Conservation (phyloP, 2,888 invertebrate genomes). For the Alentia gelatinosa region DNA sequence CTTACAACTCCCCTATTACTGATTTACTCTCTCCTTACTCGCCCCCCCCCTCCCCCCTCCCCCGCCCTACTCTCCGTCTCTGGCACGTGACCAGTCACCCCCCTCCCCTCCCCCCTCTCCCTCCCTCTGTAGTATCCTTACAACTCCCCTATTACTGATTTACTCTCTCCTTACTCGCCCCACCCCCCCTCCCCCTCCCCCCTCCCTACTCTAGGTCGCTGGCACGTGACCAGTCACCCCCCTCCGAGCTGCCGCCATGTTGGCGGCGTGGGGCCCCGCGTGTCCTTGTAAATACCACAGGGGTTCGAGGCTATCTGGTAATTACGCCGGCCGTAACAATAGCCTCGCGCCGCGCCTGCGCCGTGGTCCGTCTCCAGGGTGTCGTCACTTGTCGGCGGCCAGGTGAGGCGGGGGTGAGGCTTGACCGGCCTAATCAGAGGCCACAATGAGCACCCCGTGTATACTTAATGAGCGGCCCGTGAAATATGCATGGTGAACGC, state of each 20-base stretch:
- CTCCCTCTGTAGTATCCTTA: background rate
- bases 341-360: too few relatives aligned
- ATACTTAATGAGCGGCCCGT: too few relatives aligned
- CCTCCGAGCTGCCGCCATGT: background rate
- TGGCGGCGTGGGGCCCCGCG: background rate
- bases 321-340: too few relatives aligned
- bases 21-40: background rate
- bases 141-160: background rate
- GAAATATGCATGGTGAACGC: too few relatives aligned
- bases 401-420: too few relatives aligned
- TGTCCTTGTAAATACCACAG: too few relatives aligned
- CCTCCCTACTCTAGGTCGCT: background rate
- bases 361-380: too few relatives aligned
- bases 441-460: too few relatives aligned
- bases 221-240: background rate
- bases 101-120: background rate
- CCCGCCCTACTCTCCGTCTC: background rate
- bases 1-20: conserved; percentile 10
- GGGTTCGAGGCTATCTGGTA: too few relatives aligned
- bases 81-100: background rate
- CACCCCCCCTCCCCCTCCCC: background rate
- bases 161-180: background rate
- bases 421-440: too few relatives aligned
- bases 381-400: too few relatives aligned
- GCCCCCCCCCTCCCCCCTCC: background rate